Evolutionary conservation across 2,113 vertebrate genomes (phyloP).

Genomic region (Neotragus pygmaeus): DNA sequence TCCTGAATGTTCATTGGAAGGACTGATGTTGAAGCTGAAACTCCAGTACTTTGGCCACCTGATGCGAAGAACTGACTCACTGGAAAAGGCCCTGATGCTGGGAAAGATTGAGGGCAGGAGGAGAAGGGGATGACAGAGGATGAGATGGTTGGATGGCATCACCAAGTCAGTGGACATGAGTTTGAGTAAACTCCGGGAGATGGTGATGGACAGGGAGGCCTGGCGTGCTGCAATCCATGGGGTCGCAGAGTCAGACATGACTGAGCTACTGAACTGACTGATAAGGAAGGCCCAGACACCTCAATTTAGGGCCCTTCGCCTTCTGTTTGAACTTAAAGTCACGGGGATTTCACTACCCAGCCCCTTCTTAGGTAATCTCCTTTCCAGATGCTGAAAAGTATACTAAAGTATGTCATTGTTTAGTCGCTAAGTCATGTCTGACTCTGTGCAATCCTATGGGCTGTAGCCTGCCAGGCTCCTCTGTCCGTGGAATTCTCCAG

Average conservation of each 20-base stretch:
- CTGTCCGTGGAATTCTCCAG: neutral
- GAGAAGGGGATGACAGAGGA: neutral
- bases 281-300: neutral
- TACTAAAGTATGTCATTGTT: neutral
- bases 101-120: neutral
- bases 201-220: neutral
- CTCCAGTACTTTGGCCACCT: neutral
- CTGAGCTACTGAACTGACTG: neutral
- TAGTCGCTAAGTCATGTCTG: neutral
- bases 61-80: neutral
- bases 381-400: neutral
- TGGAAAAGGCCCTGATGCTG: neutral
- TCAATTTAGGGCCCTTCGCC: neutral
- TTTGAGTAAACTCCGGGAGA: neutral
- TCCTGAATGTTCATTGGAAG: neutral
- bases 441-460: neutral
- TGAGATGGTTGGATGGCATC: neutral
- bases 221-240: neutral
- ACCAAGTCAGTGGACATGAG: neutral
- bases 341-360: neutral
- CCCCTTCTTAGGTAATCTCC: neutral
- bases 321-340: neutral
- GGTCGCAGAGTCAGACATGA: rapidly evolving
- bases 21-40: neutral
- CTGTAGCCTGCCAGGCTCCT: neutral